Evolutionary conservation across 64 coral and sea anemone species (phyloP), one percentile per base, ranked within the genome.

Genomic region (Actinia equina): DNA sequence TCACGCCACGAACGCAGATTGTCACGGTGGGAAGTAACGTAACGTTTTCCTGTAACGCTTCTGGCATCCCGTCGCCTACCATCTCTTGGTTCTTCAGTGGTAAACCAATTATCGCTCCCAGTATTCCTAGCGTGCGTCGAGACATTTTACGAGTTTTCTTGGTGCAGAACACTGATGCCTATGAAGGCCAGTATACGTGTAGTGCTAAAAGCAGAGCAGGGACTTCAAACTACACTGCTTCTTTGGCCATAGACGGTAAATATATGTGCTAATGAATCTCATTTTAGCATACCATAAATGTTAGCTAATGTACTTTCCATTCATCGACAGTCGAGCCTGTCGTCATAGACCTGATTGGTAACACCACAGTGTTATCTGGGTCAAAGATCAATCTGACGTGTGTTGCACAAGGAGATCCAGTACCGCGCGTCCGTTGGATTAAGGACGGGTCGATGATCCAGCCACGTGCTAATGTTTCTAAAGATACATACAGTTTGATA

Each of bases 141-240:
- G 67, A 67, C 16, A 87, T 25, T 15, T 46, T 87, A n/a, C 30
- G 20, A 13, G 26, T 87, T 42, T 87, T 71, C 12, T 18, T 22
- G 4, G 85, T 87, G 16, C 37, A 87, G 23, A 87, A 87, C 23
- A 87, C 61, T 45, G 37, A 42, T 44, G 61, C 42, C 22, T 87
- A 92, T 53, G 86, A 59, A 82, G 90, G 90, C 6, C 80, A 15
- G 3, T 87, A 87, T 58, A 52, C 61, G 17, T 92, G 90, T 57
- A 74, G 17, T 55, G 90, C 90, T 69, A 19, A 64, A 46, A 92
- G 84, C 79, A 76, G 90, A 18, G 77, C 27, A 6, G 90, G 90
- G 9, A 54, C 67, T 67, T 58, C 57, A 11, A 58, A 43, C 44
- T 82, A 76, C 12, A 71, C 76, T 26, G 85, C 90, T 70, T 30